Percentiles rank a stretch among this genome's conserved stretches.
Conservation (phyloP, 2,797 vertebrate species). For the Lateolabrax maculatus region DNA sequence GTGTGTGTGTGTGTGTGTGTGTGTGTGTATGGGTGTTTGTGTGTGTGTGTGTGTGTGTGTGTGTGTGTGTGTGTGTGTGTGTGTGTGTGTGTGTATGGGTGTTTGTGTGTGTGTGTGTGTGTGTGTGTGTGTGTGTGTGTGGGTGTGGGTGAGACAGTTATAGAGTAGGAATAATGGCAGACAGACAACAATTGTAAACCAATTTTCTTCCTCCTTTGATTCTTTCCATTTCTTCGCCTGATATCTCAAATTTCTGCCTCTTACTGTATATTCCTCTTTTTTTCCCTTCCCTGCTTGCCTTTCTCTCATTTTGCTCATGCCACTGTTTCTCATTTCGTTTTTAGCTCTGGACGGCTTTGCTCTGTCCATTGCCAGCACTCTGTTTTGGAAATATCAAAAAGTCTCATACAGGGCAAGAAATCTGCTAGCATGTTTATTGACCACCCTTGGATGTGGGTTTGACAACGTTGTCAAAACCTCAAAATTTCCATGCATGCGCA, state of each 20-base stretch:
- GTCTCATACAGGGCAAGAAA: conserved; percentile 21
- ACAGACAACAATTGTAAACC: conserved; percentile 60
- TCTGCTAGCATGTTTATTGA: conserved; percentile 19
- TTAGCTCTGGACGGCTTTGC: conserved; percentile 32
- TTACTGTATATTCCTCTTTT: conserved; percentile 17
- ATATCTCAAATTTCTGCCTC: conserved; percentile 56
- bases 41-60: conserved; percentile 21
- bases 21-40: conserved; percentile 15
- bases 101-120: conserved; percentile 29
- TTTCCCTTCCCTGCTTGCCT: conserved; percentile 23
- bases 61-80: conserved; percentile 22
- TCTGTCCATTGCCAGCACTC: conserved; percentile 39
- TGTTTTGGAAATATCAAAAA: conserved; percentile 56
- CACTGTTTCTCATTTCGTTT: conserved; percentile 56
- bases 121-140: conserved; percentile 25
- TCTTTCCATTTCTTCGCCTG: conserved; percentile 46
- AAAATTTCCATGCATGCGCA: conserved; percentile 38
- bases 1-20: conserved; percentile 29
- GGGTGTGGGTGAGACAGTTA: conserved; percentile 15
- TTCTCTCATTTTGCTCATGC: conserved; percentile 37
- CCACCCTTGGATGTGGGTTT: conserved; percentile 2
- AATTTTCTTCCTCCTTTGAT: conserved; percentile 53
- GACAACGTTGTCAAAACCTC: conserved; percentile 1
- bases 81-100: conserved; percentile 31
- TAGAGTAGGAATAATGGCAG: conserved; percentile 54